Evolutionary conservation across 2,888 invertebrate species (phyloP), one percentile per base, ranked within the genome.

Genomic region (Lasioglossum zephyrum): DNA sequence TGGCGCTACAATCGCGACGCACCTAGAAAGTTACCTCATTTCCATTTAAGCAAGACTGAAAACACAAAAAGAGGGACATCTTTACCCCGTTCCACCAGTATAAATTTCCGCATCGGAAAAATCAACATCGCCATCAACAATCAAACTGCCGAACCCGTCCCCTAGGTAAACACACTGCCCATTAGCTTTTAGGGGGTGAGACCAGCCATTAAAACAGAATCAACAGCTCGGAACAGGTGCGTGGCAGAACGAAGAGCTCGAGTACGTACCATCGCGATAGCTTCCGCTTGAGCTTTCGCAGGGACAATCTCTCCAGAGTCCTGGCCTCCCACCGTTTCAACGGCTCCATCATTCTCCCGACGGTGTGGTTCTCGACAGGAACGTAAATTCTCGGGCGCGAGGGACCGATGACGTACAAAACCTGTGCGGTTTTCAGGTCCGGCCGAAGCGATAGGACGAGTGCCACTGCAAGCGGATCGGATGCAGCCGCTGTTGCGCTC

Each of bases 271-370:
- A 87, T 85, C 87, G 86, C 1, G 86, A 83, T 16, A 86, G 73
- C 39, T 84, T 81, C 4, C 90, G 87, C 76, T 66, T 88, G 36
- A 86, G 88, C 41, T 89, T 90, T 6, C 92, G 89, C 49, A 81
- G 63, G 11, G 89, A 88, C 57, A 92, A 87, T 31, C 92, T 90
- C 82, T 90, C 91, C 79, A 93, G 53, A 13, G 91, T 92, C 73
- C 93, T 91, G 70, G 87, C 86, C 84, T 93, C 93, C 93, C 93
- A 93, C 66, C 87, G 87, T 74, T 93, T 93, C 60, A 88, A 73
- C 60, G 87, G 72, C 41, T 90, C 87, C 90, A 90, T 90, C 39
- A 47, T 66, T 36, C 31, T 66, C 31, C 22, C 66, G 36, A 1
- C 16, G 47, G 60, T 13, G 13, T 26, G 60, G 60, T 53, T 53